Evolutionary conservation across 2,888 invertebrate species (phyloP), one percentile per base, ranked within the genome.

Genomic region (Apotomis capreana): DNA sequence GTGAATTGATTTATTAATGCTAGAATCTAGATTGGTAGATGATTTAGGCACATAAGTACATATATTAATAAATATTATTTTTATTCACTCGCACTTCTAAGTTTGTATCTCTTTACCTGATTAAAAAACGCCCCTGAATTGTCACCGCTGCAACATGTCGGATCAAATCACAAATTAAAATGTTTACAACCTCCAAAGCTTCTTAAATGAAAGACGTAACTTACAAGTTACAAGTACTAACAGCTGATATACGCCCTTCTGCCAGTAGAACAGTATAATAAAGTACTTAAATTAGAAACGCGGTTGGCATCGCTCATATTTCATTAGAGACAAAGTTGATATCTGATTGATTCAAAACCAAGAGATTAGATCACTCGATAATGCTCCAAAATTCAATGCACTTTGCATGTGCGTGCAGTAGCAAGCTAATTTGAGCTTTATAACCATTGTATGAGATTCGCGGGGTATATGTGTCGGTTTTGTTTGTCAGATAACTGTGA

Each of bases 401-500:
- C 13, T 13, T 44, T 12, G 6, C 9, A 46, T n/a, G 13, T 2
- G 3, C 9, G 5, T 37, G 15, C 6, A 6, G 8, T 57, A 12
- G 4, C 12, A 51, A 46, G 36, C 49, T n/a, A 68, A 44, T 67
- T 67, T 68, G 51, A 13, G 36, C 36, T 44, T 40, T 68, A 57
- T 52, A 6, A 13, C 10, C 0, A 37, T 13, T 5, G 57, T 26
- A 60, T 51, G 57, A 62, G 51, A 26, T 40, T 12, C 40, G 55
- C 49, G 52, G 51, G 36, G 37, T 5, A 26, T 26, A 2, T 15
- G 58, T 15, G n/a, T 4, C 49, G 13, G 36, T 15, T 55, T 12
- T 4, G 65, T 49, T 70, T 26, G 61, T n/a, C 44, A 44, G 49
- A 15, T 67, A 67, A 70, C 61, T 63, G 67, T 67, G 71, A 71